Evolutionary conservation across 2,797 vertebrate genomes (phyloP), one percentile per base, ranked within the genome.

Genomic region (Mormyrops boulengeri): DNA sequence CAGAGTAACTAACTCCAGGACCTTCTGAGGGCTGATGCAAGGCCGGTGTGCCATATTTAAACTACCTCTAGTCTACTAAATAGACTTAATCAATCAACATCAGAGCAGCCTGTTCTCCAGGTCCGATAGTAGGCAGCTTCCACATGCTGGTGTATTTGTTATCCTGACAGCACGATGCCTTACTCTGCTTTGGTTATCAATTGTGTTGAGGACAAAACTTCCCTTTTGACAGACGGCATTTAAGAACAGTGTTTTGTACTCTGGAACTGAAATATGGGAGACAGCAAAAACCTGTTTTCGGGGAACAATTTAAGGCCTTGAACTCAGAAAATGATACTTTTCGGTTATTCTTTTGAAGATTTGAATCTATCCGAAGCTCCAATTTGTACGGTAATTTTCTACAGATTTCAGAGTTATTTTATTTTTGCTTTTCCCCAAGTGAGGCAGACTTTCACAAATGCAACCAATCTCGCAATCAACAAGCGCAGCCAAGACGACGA

Each of bases 71-170:
- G 26, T 30, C 26, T 30, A 30, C 26, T 30, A 86, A 50, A 26
- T 53, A 57, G 85, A 53, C 85, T 30, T 57, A 34, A 87, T 87
- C 85, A 60, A 60, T 87, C 85, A 87, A 50, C 6, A 14, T 87
- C 85, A 87, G 50, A 57, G 34, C 85, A 9, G 14, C 50, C 85
- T 57, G 53, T 50, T 60, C 19, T n/a, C 85, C 11, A 53, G 6
- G 85, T 26, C 85, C 2, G 52, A 60, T 87, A 60, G 34, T 34
- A 87, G 30, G 34, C 53, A 55, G 52, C 53, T 55, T 60, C 85
- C 17, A 41, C 85, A 87, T 38, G 17, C 34, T 53, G 38, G 22
- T 19, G 55, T 88, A 30, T 88, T 62, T 88, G 57, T 88, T 47
- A 62, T 44, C 87, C 87, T 88, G 57, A 88, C 38, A 49, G 38